These are phyloP conservation scores for Acleris holmiana DNA, from an alignment of 2,888 invertebrate genomes.

Conservation along the genomic window DNA sequence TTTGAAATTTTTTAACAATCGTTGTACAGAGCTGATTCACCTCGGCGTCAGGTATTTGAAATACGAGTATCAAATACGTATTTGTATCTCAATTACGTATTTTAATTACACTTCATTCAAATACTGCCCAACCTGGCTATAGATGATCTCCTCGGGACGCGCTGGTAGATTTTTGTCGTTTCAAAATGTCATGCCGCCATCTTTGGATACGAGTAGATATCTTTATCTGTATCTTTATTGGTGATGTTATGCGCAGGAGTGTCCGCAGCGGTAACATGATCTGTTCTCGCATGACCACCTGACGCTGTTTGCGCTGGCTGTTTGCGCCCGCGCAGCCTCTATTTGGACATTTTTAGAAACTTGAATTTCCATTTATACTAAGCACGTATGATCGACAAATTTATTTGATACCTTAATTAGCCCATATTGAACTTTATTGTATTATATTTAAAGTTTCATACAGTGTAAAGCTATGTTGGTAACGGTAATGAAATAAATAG, in stretches of 20 bases:
- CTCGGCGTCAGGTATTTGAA: no score
- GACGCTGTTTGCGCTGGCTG: slow-evolving; percentile 49
- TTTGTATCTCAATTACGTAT: no score
- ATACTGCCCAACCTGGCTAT: no score
- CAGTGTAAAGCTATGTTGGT: slow-evolving; percentile 26
- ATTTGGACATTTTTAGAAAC: slow-evolving; percentile 76
- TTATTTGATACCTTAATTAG: slow-evolving; percentile 39
- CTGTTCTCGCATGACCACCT: slow-evolving; percentile 62
- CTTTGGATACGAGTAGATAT: no score
- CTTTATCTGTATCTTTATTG: neutral
- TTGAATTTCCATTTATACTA: slow-evolving; percentile 70
- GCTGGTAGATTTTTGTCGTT: no score
- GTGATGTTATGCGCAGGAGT: slow-evolving; percentile 12
- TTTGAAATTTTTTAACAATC: no score
- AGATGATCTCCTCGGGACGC: no score
- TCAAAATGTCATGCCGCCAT: no score
- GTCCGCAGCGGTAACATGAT: slow-evolving; percentile 62
- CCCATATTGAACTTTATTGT: slow-evolving; percentile 47
- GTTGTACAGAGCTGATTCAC: no score
- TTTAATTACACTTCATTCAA: no score
- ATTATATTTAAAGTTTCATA: slow-evolving; percentile 40
- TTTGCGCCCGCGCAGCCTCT: slow-evolving; percentile 55
- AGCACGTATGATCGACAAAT: slow-evolving; percentile 50
- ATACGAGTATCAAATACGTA: no score
- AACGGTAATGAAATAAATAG: slow-evolving; percentile 35